Evolutionary conservation across 2,888 invertebrate species (phyloP).

Genomic region (Pseudococcus viburni): DNA sequence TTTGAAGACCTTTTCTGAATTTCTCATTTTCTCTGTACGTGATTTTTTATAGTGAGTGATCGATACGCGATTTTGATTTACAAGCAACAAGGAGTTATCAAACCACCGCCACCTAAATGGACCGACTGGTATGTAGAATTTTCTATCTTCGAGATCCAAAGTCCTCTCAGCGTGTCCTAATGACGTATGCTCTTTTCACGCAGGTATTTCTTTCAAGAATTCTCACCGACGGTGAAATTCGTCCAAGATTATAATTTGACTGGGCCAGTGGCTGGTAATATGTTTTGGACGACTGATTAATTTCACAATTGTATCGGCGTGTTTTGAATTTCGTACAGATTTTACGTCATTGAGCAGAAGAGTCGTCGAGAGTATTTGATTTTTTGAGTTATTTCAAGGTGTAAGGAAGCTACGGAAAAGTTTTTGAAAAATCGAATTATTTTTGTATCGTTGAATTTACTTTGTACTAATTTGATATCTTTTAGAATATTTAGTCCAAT

Average conservation of each 20-base stretch:
- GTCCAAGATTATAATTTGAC: constrained; percentile 87
- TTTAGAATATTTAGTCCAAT: no score
- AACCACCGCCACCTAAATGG: constrained; percentile 75
- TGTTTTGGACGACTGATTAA: constrained; percentile 70
- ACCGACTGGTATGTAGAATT: constrained; percentile 71
- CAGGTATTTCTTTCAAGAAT: constrained; percentile 72
- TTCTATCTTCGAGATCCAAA: background rate
- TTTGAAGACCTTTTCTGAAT: no score
- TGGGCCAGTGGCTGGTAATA: constrained; percentile 87
- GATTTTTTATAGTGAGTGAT: constrained; percentile 75
- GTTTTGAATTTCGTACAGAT: background rate
- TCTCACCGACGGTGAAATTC: constrained; percentile 81
- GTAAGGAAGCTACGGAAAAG: no score
- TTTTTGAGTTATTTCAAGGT: no score
- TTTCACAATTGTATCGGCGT: background rate
- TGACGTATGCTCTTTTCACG: no score
- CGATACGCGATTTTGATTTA: constrained; percentile 87
- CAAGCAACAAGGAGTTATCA: constrained; percentile 77
- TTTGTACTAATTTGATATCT: no score
- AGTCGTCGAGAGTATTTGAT: no score
- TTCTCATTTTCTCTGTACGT: no score
- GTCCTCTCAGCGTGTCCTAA: no score
- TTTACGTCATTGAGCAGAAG: background rate
- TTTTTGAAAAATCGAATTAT: no score
- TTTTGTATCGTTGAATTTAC: no score